Conservation (phyloP, 1,140 invertebrate genomes). For the Neodiprion pinetum region DNA sequence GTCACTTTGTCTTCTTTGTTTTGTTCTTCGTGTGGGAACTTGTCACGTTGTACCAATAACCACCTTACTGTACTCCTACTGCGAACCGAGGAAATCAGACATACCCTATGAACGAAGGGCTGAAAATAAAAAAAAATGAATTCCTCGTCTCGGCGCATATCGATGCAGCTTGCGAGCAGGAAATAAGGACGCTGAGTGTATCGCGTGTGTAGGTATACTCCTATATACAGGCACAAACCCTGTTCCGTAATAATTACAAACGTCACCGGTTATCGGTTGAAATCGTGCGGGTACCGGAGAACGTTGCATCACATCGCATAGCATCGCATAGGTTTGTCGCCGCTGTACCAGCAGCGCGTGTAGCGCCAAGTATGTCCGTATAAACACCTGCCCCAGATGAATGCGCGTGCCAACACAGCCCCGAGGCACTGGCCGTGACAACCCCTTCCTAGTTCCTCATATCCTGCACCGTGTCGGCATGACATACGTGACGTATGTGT, state of each 20-base stretch:
- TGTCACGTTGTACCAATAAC: too few relatives aligned
- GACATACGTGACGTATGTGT: background rate
- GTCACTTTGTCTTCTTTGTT: too few relatives aligned
- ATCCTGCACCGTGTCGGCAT: too few relatives aligned
- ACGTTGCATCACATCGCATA: conserved; percentile 22
- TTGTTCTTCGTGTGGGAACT: too few relatives aligned
- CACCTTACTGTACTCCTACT: too few relatives aligned
- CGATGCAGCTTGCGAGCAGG: background rate
- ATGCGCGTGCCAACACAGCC: conserved; percentile 48
- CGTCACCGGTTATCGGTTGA: conserved; percentile 55
- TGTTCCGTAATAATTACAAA: conserved; percentile 38
- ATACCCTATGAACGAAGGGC: too few relatives aligned
- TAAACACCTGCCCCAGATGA: conserved; percentile 44
- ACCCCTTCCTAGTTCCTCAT: conserved; percentile 29
- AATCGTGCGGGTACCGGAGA: conserved; percentile 58
- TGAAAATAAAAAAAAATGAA: too few relatives aligned
- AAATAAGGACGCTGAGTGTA: too few relatives aligned
- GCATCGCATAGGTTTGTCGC: background rate
- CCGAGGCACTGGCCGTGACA: conserved; percentile 34
- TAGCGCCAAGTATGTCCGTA: background rate
- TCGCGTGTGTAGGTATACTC: too few relatives aligned
- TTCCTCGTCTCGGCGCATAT: too few relatives aligned
- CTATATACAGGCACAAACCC: background rate
- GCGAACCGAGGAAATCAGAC: too few relatives aligned
- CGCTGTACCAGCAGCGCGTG: background rate